A percentile compares a stretch with the other conserved stretches of the same genome.
Evolutionary conservation across 2,113 vertebrate genomes (phyloP).

Genomic region (Romanogobio albipinnatus): DNA sequence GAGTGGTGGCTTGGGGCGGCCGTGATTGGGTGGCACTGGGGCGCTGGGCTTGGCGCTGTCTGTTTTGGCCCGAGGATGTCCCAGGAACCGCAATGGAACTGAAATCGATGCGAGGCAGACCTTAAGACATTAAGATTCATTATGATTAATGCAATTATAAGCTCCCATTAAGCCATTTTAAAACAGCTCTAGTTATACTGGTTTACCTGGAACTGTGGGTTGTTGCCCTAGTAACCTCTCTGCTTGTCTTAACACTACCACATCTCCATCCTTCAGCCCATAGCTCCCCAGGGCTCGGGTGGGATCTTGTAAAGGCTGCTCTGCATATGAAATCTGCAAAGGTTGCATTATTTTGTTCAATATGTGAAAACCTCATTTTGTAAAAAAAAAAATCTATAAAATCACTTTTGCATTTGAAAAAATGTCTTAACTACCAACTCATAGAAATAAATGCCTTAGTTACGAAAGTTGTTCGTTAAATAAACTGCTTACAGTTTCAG

Average conservation of each 20-base stretch:
- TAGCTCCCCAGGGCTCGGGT: constrained; percentile 90
- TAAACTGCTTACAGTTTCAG: neutral
- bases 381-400: neutral
- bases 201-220: constrained; percentile 64
- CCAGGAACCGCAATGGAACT: constrained; percentile 94
- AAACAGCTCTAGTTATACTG: neutral
- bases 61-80: constrained; percentile 74
- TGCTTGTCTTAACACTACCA: constrained; percentile 90
- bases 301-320: constrained; percentile 89
- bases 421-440: neutral
- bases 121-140: constrained; percentile 67
- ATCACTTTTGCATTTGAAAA: neutral
- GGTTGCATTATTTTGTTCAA: neutral
- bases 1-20: constrained; percentile 52
- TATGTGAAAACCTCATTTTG: neutral
- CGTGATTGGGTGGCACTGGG: constrained; percentile 63
- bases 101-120: constrained; percentile 94
- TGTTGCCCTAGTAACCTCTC: constrained; percentile 81
- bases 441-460: neutral
- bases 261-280: constrained; percentile 95
- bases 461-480: too few species aligned
- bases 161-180: neutral
- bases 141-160: neutral
- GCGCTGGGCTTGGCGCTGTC: constrained; percentile 51
- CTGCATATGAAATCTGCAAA: constrained; percentile 87